Evolutionary conservation across 2,797 vertebrate species (phyloP), one percentile per base, ranked within the genome.

Genomic region (Mormyrus proboscirostris): DNA sequence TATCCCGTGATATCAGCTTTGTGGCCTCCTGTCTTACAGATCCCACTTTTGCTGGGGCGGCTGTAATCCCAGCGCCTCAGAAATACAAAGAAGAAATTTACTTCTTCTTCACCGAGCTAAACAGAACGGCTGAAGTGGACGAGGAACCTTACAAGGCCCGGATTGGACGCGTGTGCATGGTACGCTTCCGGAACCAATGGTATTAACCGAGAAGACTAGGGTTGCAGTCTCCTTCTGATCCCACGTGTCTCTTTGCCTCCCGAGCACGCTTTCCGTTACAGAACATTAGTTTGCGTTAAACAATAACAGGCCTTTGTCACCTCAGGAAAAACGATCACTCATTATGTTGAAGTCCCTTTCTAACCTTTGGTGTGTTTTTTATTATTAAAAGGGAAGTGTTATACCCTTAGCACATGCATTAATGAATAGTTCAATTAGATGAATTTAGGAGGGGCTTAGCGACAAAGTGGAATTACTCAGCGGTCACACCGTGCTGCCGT

Each of bases 61-160:
- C 96, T 44, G 89, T 96, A 4, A 95, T 97, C 88, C 95, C 95
- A 0, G 93, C 95, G 0, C 84, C 91, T 0, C 84, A 92, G 0
- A 95, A 94, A 89, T 90, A 88, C 90, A 96, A 95, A 89, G 95
- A 96, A 51, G 96, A 97, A 92, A 95, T 97, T 51, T 97, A 96
- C 91, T 96, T 97, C 93, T 96, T 97, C 94, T 97, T 97, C 93
- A 97, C 95, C 0, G 96, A 97, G 91, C 29, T 95, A 91, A 97
- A 97, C 94, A 95, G 94, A 76, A 95, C 95, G 0, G 94, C 95
- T 25, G 88, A 92, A 49, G 91, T 96, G 91, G 96, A 97, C 2
- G 96, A 96, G 91, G 95, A 97, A 89, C 96, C 95, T 0, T 95
- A 95, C 93, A 93, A 93, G 89, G 96, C 96, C 0, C 95, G 95